Evolutionary conservation across 2,797 vertebrate genomes (phyloP), one percentile per base, ranked within the genome.

Genomic region (Cryptoprocta ferox): DNA sequence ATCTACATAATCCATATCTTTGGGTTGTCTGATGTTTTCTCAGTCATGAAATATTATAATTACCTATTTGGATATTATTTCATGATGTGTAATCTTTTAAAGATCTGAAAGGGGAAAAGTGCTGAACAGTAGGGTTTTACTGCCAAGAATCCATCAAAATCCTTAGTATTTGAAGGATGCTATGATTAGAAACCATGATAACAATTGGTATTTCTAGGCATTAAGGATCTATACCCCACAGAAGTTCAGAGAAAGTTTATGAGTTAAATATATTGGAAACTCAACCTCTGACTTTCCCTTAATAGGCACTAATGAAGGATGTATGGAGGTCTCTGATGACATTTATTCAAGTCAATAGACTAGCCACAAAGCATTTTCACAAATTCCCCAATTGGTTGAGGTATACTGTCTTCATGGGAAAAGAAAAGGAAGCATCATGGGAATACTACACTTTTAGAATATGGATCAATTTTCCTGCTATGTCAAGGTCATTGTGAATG

Each of bases 401-500:
- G 37, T 76, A 50, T 92, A 30, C n/a, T 70, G 19, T 78, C 5
- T 48, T 87, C 32, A 39, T 59, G 37, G 30, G 26, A 92, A 63
- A 28, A 76, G 68, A 79, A 90, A 83, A 66, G 48, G 13, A 83
- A 93, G n/a, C 11, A 86, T 78, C 5, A 11, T n/a, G 75, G n/a
- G 30, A 53, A 66, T 50, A 63, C 9, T 89, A 73, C 32, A 66
- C 12, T 88, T 96, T 93, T 75, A 96, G 65, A 91, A 61, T 84
- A 68, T 2, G 26, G 66, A 88, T 95, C 53, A 66, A 88, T 84
- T 91, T 93, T 26, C 21, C 21, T 48, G 1, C 42, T 75, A 37
- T 66, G 39, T 48, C 63, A 95, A 91, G 56, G 61, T 87, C 48
- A 83, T 79, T 75, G 14, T 88, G 78, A 87, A 82, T 82, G 53